Evolutionary conservation across 35 echinoderm and acorn worm genomes (phyloP), one percentile per base, ranked within the genome.

Genomic region (Lytechinus variegatus): DNA sequence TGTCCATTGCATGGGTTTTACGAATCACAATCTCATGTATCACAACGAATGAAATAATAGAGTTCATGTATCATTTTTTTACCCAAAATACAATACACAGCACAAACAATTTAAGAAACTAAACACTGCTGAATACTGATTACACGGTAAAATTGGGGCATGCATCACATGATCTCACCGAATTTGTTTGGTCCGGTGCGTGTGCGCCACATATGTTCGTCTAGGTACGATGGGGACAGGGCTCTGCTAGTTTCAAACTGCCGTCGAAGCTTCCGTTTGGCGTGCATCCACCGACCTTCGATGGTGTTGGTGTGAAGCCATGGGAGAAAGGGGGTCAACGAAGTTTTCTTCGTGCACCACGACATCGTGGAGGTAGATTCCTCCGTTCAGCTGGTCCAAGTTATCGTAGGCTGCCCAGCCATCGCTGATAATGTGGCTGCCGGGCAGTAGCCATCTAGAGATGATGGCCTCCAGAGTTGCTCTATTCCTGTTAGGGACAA

Each of bases 241-340:
- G 24, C 86, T 44, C 86, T n/a, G 6, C 7, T 9, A 9, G 29
- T 87, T 87, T 5, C 86, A 16, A n/a, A 27, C 86, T 87, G 86
- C 9, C 29, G 86, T 27, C 86, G 8, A 8, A 87, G 86, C 4
- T 87, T 16, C 24, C 86, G 8, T n/a, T 87, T 87, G 8, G 86
- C 86, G 16, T 10, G 86, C 9, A 10, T 87, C 19, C 19, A 87
- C 33, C 27, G 16, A n/a, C 86, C 86, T 51, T 87, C n/a, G 10
- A 95, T 87, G 27, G 94, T 95, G 53, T 95, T 54, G 2, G 94
- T 95, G 33, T 94, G 93, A 21, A 94, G 54, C 56, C 93, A 94
- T 5, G 19, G 19, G 54, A 79, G 94, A 6, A 6, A 95, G 28
- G 21, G 66, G 94, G 86, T 95, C 94, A 52, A 95, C 94, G 54